Percentiles rank a stretch among this genome's conserved stretches.
These are phyloP conservation scores for Biston stratarius DNA, from an alignment of 2,888 invertebrate species.

Conservation along the genomic window DNA sequence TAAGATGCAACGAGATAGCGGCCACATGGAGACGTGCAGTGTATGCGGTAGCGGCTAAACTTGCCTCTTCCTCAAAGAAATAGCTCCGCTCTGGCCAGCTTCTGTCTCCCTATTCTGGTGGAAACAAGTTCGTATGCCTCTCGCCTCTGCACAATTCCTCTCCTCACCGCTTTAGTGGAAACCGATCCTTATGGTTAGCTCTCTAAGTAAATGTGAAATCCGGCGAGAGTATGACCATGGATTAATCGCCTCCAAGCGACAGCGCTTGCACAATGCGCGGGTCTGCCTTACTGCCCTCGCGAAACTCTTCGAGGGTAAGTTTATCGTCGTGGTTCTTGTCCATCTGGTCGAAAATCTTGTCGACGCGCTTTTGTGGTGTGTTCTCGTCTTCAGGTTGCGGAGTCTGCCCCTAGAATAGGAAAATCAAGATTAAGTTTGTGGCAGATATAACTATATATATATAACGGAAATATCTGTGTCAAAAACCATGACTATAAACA, in stretches of 20 bases:
- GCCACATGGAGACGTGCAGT: too few species aligned
- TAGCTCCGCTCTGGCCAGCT: too few species aligned
- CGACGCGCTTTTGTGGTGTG: slow-evolving; percentile 97
- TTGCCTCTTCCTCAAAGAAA: too few species aligned
- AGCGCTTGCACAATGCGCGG: slow-evolving; percentile 99
- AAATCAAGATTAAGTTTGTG: background rate
- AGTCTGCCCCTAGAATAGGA: slow-evolving; percentile 91
- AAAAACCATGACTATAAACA: too few species aligned
- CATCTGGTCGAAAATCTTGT: slow-evolving; percentile 99
- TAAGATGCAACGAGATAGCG: too few species aligned
- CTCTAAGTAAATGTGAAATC: slow-evolving; percentile 79
- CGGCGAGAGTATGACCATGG: slow-evolving; percentile 82
- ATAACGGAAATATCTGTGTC: too few species aligned
- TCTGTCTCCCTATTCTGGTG: too few species aligned
- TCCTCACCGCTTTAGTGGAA: too few species aligned
- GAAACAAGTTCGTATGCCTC: too few species aligned
- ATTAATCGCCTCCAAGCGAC: slow-evolving; percentile 92
- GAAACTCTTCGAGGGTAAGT: slow-evolving; percentile 97
- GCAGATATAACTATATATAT: background rate
- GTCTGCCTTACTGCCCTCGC: slow-evolving; percentile 99
- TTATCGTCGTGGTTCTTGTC: slow-evolving; percentile 99
- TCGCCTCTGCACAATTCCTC: too few species aligned
- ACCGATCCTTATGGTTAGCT: slow-evolving; percentile 44
- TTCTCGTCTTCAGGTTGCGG: slow-evolving; percentile 96
- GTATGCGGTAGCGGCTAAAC: too few species aligned